Conservation (phyloP, 2,888 invertebrate genomes). For the Pocota personata region DNA sequence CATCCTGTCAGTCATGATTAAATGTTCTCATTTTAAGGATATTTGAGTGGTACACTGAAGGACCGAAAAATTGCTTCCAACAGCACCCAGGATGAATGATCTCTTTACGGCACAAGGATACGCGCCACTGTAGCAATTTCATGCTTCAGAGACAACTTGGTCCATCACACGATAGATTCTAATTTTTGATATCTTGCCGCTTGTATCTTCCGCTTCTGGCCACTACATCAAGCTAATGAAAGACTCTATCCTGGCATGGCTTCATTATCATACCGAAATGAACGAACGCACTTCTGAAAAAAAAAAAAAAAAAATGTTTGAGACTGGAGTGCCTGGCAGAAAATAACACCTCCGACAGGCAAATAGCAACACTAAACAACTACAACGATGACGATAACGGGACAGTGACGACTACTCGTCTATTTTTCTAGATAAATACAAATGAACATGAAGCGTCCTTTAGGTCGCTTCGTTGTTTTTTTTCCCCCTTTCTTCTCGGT, state of each 20-base stretch:
- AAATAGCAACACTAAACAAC: neutral
- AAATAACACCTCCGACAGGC: conserved; percentile 41
- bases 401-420: conserved; percentile 43
- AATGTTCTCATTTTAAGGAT: conserved; percentile 69
- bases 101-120: conserved; percentile 45
- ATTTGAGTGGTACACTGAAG: conserved; percentile 53
- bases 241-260: conserved; percentile 18
- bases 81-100: conserved; percentile 62
- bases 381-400: conserved; percentile 12
- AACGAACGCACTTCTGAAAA: conserved; percentile 60
- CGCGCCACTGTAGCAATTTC: conserved; percentile 64
- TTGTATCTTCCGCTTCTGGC: conserved; percentile 23
- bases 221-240: conserved; percentile 15
- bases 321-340: neutral
- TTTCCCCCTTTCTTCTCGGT: neutral
- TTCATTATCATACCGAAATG: conserved; percentile 69
- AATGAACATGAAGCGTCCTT: conserved; percentile 40
- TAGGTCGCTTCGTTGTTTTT: neutral
- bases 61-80: conserved; percentile 54
- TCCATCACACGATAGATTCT: conserved; percentile 59
- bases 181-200: conserved; percentile 63
- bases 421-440: conserved; percentile 58
- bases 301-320: no score
- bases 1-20: conserved; percentile 65
- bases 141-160: conserved; percentile 62